Evolutionary conservation across 2,797 vertebrate genomes (phyloP), one percentile per base, ranked within the genome.

Genomic region (Peromyscus nudipes): DNA sequence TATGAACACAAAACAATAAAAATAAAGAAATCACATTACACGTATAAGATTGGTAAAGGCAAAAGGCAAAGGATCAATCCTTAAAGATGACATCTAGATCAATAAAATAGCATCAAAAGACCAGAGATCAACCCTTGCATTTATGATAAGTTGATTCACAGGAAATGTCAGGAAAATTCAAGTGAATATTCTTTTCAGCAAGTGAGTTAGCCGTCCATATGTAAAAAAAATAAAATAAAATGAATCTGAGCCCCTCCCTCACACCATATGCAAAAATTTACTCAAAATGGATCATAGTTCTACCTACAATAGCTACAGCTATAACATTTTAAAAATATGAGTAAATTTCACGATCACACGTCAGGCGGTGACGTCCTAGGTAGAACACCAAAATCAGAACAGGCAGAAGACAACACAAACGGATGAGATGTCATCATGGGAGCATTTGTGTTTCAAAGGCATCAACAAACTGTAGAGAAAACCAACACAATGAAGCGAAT

Each of bases 21-120:
- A 43, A 93, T 34, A 76, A 81, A 86, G 16, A 92, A 86, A 89
- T 62, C 67, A 96, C 7, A 79, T 11, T 23, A 86, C 12, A 43
- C 12, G 34, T 5, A 60, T 31, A 65, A 81, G 13, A 83, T 37
- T 85, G 16, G 27, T 69, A 31, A 96, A 75, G 80, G 52, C 12
- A 37, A 65, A 93, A 83, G 60, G 25, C 23, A 31, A 93, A 37
- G 40, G 37, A 85, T 85, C 34, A 67, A 17, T 62, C 43, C 79
- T 57, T 17, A 69, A 94, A 84, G 76, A 4, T 65, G 65, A 73
- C 27, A 64, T 13, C 55, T 29, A n/a, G 37, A 87, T 81, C 37
- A 73, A 62, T 40, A 14, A 79, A 87, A 43, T 21, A 40, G 13
- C 16, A 65, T 17, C 52, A 31, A 55, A 69, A 92, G 9, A 57